Conservation (phyloP, 1,140 invertebrate genomes). For the Drosophila ambigua region DNA sequence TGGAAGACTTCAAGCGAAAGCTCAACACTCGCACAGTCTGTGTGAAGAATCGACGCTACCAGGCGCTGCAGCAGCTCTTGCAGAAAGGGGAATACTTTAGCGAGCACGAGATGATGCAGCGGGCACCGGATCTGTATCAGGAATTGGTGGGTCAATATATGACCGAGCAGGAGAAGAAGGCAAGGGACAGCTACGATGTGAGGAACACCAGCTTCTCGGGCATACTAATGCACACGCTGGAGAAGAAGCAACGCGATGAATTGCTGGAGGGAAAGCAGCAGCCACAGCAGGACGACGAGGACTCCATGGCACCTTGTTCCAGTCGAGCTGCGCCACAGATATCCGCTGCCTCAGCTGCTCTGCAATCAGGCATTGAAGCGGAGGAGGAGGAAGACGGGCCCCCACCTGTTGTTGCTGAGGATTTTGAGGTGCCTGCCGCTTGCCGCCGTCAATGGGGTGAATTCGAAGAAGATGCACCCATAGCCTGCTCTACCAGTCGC, state of each 20-base stretch:
- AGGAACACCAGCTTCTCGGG: slow-evolving; percentile 87
- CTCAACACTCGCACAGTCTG: slow-evolving; percentile 85
- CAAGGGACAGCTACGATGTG: slow-evolving; percentile 86
- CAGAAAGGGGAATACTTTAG: slow-evolving; percentile 92
- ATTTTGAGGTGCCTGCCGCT: slow-evolving; percentile 57
- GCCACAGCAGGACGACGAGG: slow-evolving; percentile 60
- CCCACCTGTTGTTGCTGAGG: neutral
- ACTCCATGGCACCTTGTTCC: neutral
- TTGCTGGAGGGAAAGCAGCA: slow-evolving; percentile 84
- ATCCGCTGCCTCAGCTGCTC: too few relatives aligned
- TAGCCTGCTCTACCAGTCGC: slow-evolving; percentile 67
- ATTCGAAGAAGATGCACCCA: slow-evolving; percentile 65
- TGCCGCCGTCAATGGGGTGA: slow-evolving; percentile 72
- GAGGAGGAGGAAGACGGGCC: neutral
- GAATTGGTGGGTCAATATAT: slow-evolving; percentile 94
- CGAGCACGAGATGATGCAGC: slow-evolving; percentile 95
- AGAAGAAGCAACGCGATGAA: slow-evolving; percentile 87
- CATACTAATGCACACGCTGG: slow-evolving; percentile 88
- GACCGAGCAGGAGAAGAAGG: slow-evolving; percentile 89
- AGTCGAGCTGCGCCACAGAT: too few relatives aligned
- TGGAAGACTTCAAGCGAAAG: slow-evolving; percentile 86
- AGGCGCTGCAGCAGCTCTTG: slow-evolving; percentile 91
- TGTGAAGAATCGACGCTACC: slow-evolving; percentile 92
- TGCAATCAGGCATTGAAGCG: too few relatives aligned
- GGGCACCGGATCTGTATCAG: slow-evolving; percentile 95